phyloP scores from a whole-genome alignment of 2,888 invertebrate genomes.

The Liopterus haemorrhoidalis region DNA sequence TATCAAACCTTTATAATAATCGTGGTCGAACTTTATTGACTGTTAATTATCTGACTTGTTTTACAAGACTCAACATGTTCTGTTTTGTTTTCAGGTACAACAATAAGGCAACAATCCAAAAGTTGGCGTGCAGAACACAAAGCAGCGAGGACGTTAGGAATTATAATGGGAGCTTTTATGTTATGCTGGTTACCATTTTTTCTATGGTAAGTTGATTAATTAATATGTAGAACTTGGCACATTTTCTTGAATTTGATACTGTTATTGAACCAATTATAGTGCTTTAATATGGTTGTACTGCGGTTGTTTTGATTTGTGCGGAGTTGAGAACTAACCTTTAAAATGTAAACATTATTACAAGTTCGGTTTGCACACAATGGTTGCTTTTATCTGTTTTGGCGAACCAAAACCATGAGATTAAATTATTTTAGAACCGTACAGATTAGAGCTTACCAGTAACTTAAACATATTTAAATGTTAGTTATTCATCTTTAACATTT shows the following conservation, averaged over 20 bases:
- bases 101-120: slow-evolving; percentile 64
- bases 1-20: too few species aligned
- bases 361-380: too few species aligned
- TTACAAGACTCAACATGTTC: too few species aligned
- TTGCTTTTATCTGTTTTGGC: too few species aligned
- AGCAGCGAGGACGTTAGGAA: slow-evolving; percentile 90
- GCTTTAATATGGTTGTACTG: background rate
- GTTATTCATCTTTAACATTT: slow-evolving; percentile 1
- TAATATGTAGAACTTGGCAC: slow-evolving; percentile 6
- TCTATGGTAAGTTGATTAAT: slow-evolving; percentile 66
- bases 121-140: slow-evolving; percentile 87
- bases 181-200: slow-evolving; percentile 96
- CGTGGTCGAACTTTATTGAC: too few species aligned
- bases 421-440: too few species aligned
- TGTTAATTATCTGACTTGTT: too few species aligned
- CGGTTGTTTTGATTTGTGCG: slow-evolving; percentile 1
- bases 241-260: too few species aligned
- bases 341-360: background rate
- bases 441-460: too few species aligned
- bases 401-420: too few species aligned
- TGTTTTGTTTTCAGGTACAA: slow-evolving; percentile 60
- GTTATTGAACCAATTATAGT: background rate
- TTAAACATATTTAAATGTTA: slow-evolving; percentile 16
- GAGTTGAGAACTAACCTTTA: background rate
- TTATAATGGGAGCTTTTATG: slow-evolving; percentile 93